Conservation (phyloP, 2,113 vertebrate species). For the Calidris pygmaea region DNA sequence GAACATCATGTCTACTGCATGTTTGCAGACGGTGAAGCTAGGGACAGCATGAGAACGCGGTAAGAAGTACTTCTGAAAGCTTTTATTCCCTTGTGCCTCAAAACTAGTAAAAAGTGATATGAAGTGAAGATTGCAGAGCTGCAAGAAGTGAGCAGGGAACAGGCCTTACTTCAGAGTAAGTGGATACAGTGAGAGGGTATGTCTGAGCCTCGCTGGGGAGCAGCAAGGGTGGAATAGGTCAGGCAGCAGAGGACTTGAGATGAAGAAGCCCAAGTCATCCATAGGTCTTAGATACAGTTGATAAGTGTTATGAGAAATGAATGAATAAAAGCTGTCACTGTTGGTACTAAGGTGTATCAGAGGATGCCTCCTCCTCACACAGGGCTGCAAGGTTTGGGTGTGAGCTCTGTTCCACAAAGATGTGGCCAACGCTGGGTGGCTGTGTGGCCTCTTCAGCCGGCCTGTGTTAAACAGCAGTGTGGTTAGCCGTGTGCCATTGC, state of each 20-base stretch:
- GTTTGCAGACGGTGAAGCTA: background rate
- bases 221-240: background rate
- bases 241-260: background rate
- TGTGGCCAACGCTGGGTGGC: fast-evolving
- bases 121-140: background rate
- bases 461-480: background rate
- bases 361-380: background rate
- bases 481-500: background rate
- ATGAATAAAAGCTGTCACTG: background rate
- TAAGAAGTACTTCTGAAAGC: background rate
- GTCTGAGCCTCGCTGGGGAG: background rate
- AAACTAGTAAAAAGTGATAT: background rate
- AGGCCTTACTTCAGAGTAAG: background rate
- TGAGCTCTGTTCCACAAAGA: background rate
- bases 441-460: fast-evolving
- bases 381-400: background rate
- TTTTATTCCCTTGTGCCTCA: background rate
- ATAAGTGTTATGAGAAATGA: background rate
- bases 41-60: background rate
- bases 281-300: background rate
- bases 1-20: background rate
- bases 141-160: background rate
- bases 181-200: background rate
- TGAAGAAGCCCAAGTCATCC: background rate
- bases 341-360: background rate